These are phyloP conservation scores for Hypomecis atomaria DNA, from an alignment of 2,888 invertebrate genomes.

Conservation along the genomic window DNA sequence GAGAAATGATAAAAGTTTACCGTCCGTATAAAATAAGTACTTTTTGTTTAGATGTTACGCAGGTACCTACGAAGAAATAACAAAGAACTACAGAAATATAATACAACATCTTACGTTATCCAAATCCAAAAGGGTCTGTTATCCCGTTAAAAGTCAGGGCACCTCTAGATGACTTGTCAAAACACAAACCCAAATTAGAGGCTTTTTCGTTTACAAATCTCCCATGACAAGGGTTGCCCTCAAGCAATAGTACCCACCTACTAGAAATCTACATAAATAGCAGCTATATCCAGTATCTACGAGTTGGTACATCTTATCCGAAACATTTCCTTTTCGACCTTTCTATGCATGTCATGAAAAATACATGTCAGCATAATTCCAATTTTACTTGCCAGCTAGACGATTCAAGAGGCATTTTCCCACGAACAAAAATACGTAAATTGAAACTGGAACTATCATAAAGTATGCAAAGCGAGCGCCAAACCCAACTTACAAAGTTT, in stretches of 20 bases:
- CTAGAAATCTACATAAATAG: conserved; percentile 55
- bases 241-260: conserved; percentile 50
- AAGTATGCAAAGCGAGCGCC: conserved; percentile 35
- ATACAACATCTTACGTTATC: conserved; percentile 35
- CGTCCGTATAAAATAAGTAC: conserved; percentile 2
- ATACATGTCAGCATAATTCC: conserved; percentile 36
- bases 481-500: conserved; percentile 21
- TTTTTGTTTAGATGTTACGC: not conserved
- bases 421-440: conserved; percentile 13
- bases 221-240: conserved; percentile 74
- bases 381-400: conserved; percentile 31
- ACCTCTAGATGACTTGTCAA: conserved; percentile 69
- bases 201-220: conserved; percentile 75
- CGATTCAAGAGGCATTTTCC: conserved; percentile 30
- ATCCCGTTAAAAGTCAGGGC: conserved; percentile 49
- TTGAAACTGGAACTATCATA: conserved; percentile 14
- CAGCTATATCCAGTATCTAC: conserved; percentile 20
- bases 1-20: conserved; percentile 7
- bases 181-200: conserved; percentile 74
- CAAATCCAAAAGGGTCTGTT: conserved; percentile 45
- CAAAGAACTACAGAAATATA: conserved; percentile 20
- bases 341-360: conserved; percentile 55
- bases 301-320: conserved; percentile 36
- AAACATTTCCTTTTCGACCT: conserved; percentile 44
- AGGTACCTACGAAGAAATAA: conserved; percentile 41